Base-by-base conservation (phyloP, 2,888 invertebrate genomes). In the Rutpela maculata region DNA sequence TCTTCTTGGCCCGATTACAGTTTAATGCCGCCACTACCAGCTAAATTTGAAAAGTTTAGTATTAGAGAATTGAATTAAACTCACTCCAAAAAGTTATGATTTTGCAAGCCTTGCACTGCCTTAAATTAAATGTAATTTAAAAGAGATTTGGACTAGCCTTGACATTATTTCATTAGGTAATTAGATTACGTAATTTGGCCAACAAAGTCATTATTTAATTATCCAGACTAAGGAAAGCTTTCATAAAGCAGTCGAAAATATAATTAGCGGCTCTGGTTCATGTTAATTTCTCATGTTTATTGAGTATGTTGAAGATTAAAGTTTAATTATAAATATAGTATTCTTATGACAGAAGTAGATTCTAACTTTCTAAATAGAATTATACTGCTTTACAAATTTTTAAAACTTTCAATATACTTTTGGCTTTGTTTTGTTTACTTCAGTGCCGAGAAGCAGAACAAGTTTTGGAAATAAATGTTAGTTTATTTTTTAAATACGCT, bases 1-100 rank as follows among this genome's bases (percentile, higher is more conserved):
- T 76, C 66, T 71, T 71, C 76, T 76, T 71, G 71, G 60, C 71
- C 76, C 71, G 65, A 71, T 71, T 76, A 71, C 67, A 76, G 57
- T 76, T 67, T 76, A 71, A 76, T 76, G 67, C 59, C 60, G 60
- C 66, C 71, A 76, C 66, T 17, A 70, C 56, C 10, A 62, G 76
- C 57, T 60, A 22, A 71, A 76, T 76, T 71, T 72, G 71, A 71
- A 76, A 76, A 76, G 60, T 76, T 71, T 66, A 17, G 71, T 66
- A 71, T 76, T 60, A 63, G 59, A 57, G 57, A 76, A 76, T 76
- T 76, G 76, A 76, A 76, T 76, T 71, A 57, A 50, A 67, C 50
- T 72, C 55, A 31, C 60, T 57, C 65, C 17, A 68, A 71, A 65
- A 71, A 76, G 76, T 76, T 71, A 71, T 60, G 71, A 66, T 71